Evolutionary conservation across 2,113 vertebrate genomes (phyloP).

Genomic region (Nicator chloris): DNA sequence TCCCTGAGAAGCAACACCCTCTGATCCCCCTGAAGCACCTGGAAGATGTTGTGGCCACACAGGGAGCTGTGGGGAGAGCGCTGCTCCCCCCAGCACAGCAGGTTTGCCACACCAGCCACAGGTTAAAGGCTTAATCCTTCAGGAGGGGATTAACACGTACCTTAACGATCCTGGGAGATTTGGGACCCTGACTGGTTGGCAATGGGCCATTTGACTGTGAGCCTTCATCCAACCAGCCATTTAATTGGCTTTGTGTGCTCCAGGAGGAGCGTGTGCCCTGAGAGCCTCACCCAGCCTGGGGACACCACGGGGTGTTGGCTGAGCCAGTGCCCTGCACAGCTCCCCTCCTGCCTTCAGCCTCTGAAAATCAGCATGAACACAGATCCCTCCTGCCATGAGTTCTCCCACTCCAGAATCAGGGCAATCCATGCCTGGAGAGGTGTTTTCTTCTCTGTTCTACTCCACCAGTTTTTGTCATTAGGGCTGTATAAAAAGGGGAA

Average conservation of each 20-base stretch:
- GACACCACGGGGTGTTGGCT: neutral
- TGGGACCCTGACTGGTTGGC: conserved; percentile 6
- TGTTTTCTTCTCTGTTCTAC: neutral
- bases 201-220: neutral
- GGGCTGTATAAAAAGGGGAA: neutral
- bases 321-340: neutral
- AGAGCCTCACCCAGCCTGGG: neutral
- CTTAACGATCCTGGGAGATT: neutral
- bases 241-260: conserved; percentile 42
- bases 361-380: neutral
- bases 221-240: conserved; percentile 22
- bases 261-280: neutral
- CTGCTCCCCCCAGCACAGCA: neutral
- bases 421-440: neutral
- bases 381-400: neutral
- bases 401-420: neutral
- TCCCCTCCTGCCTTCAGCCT: neutral
- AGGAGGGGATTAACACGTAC: conserved; percentile 17
- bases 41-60: neutral
- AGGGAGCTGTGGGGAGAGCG: rapidly evolving
- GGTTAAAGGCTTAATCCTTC: conserved; percentile 11
- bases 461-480: neutral
- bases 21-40: neutral
- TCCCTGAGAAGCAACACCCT: neutral
- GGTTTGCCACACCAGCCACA: neutral